Conservation (phyloP, 2,113 vertebrate species). For the Hiodon alosoides region DNA sequence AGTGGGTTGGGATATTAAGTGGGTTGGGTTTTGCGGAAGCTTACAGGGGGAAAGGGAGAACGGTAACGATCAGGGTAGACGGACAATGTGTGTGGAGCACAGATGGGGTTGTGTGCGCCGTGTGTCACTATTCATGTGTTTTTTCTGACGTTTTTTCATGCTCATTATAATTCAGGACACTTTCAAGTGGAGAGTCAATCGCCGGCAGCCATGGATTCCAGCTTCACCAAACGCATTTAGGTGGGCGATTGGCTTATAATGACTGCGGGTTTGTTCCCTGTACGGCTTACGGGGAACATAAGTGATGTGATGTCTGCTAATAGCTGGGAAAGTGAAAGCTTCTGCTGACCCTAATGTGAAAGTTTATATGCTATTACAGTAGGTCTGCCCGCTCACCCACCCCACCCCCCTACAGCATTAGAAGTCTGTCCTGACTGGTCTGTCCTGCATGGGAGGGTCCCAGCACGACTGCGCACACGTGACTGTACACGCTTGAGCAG, state of each 20-base stretch:
- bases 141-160: not conserved
- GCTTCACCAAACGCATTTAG: conserved; percentile 2
- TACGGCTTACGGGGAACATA: not conserved
- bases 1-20: not conserved
- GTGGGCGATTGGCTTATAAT: conserved; percentile 17
- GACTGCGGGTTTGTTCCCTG: not conserved
- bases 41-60: not conserved
- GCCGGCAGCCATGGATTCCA: not conserved
- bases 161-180: not conserved
- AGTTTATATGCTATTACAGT: not conserved
- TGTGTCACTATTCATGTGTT: not conserved
- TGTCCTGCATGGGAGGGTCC: no score
- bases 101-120: not conserved
- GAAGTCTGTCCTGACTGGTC: no score
- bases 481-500: no score
- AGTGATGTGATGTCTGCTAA: conserved; percentile 7
- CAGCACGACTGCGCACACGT: no score
- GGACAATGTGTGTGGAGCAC: not conserved
- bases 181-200: conserved; percentile 4
- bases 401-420: not conserved
- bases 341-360: not conserved
- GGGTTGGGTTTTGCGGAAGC: not conserved
- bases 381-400: not conserved
- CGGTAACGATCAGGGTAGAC: not conserved
- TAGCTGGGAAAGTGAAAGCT: not conserved